Evolutionary conservation across 2,888 invertebrate species (phyloP), one percentile per base, ranked within the genome.

Genomic region (Timema cristinae): DNA sequence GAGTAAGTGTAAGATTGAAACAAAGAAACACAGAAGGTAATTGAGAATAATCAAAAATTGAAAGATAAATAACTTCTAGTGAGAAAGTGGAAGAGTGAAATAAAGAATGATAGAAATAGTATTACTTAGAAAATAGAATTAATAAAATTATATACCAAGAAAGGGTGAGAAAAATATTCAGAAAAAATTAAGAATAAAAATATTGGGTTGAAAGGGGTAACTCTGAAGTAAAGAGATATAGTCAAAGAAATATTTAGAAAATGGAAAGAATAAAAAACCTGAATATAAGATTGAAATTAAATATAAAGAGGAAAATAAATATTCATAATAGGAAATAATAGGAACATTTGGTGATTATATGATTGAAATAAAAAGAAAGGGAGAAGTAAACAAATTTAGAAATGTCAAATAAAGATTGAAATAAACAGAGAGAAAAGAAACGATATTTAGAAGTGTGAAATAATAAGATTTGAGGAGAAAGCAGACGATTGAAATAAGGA

Each of bases 201-300:
- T 54, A n/a, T 54, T 54, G 1, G 54, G 54, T 54, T 54, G 11
- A 54, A 13, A 54, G n/a, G n/a, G 1, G 10, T 32, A 48, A 67
- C 11, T 32, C 5, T 11, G 67, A 48, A 32, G 5, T 11, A 67
- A 67, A 15, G 10, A 47, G 8, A 67, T 67, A 47, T 8, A 67
- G 10, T 32, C 4, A 67, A 48, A 67, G 67, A 49, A 7, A 67
- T 5, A 67, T 8, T 48, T 11, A 11, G 67, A 67, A 47, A 47
- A 67, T 1, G 49, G 13, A 67, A 50, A 16, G 51, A 54, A 49
- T 69, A 9, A 71, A 56, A 32, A 71, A 51, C 67, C 9, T 48
- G 13, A 72, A 49, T 59, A 51, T 52, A 47, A 56, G 66, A 51
- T 11, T 15, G 59, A 66, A 61, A 68, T 16, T 54, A 52, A 67